phyloP scores from a whole-genome alignment of 2,797 vertebrate genomes.

The Tinamus major region DNA sequence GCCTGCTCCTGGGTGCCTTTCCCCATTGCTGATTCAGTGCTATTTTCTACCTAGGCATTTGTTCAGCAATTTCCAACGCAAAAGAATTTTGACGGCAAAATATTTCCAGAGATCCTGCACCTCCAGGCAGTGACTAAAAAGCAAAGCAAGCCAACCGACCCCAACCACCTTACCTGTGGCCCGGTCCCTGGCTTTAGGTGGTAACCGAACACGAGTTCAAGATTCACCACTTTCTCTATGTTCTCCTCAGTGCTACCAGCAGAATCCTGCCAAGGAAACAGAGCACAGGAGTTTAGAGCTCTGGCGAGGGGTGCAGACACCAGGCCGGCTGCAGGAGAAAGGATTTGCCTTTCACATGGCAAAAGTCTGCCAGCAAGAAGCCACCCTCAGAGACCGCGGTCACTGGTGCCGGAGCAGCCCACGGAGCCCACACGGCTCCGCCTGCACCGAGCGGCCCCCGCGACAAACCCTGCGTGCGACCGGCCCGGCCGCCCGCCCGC shows the following conservation, averaged over 20 bases:
- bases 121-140: not conserved
- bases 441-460: not conserved
- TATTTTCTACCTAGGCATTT: not conserved
- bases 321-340: not conserved
- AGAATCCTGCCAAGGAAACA: slow-evolving; percentile 76
- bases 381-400: not conserved
- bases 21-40: not conserved
- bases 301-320: not conserved
- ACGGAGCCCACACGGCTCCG: not conserved
- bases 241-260: slow-evolving; percentile 78
- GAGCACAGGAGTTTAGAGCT: not conserved
- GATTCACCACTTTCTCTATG: slow-evolving; percentile 82
- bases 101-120: not conserved
- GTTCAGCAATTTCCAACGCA: not conserved
- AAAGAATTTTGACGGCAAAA: not conserved
- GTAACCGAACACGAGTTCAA: slow-evolving; percentile 95
- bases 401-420: too few relatives aligned
- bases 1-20: not conserved
- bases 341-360: not conserved
- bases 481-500: not conserved
- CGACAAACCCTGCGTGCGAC: slow-evolving; percentile 33
- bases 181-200: slow-evolving; percentile 94
- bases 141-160: not conserved
- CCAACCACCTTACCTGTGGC: slow-evolving; percentile 81
- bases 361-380: not conserved